These are phyloP conservation scores for Nephila pilipes DNA, from an alignment of 1,140 invertebrate species.

Conservation along the genomic window DNA sequence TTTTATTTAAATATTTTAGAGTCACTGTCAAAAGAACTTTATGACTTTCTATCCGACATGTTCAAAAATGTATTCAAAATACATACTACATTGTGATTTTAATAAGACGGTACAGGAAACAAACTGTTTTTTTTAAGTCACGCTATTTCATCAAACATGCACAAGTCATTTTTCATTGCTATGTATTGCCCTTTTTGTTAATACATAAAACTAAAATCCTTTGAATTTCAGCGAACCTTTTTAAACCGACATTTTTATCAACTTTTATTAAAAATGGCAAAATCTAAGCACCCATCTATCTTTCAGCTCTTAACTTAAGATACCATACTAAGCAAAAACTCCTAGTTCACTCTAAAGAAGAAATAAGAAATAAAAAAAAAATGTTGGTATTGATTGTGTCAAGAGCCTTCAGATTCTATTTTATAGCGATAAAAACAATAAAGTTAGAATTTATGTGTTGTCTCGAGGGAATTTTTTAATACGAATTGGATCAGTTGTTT, in stretches of 20 bases:
- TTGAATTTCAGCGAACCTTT: constrained; percentile 32
- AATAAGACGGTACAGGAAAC: not conserved
- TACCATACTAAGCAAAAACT: not conserved
- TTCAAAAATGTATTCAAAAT: not conserved
- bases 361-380: constrained; percentile 3
- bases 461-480: not conserved
- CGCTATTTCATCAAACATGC: not conserved
- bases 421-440: constrained; percentile 14
- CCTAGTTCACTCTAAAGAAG: not conserved
- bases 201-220: not conserved
- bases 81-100: not conserved
- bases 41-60: no score
- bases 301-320: not conserved
- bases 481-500: not conserved
- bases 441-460: constrained; percentile 2
- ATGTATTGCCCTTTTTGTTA: not conserved
- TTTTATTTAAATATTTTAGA: no score
- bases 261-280: constrained; percentile 28
- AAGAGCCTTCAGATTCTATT: not conserved
- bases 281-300: constrained; percentile 16
- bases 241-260: not conserved
- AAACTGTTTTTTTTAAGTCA: not conserved
- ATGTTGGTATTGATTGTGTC: constrained; percentile 19
- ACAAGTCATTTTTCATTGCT: not conserved
- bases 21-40: no score